phyloP scores from a whole-genome alignment of 2,888 invertebrate species.

The Capitulum mitella region DNA sequence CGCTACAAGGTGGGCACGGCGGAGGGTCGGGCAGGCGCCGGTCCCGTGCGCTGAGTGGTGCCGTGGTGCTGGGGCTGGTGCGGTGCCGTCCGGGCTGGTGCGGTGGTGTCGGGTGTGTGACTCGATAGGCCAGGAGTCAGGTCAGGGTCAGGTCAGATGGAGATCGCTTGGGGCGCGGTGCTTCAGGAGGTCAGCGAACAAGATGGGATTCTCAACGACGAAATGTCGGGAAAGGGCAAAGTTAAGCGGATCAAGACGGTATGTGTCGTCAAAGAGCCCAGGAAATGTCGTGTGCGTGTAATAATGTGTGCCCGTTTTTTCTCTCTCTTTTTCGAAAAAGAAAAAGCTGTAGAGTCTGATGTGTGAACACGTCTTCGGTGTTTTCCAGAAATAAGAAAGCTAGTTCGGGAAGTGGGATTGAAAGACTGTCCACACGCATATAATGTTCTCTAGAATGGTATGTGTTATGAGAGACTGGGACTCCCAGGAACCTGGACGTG shows the following conservation, averaged over 20 bases:
- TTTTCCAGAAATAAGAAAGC: background rate
- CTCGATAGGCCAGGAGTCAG: too few species aligned
- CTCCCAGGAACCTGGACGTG: too few species aligned
- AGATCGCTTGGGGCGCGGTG: conserved; percentile 23
- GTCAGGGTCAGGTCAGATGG: background rate
- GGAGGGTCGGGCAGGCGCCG: background rate
- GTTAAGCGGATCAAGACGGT: conserved; percentile 11
- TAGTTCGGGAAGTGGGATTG: background rate
- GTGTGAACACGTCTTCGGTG: background rate
- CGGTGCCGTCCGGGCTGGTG: background rate
- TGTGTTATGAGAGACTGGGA: background rate
- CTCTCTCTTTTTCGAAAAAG: too few species aligned
- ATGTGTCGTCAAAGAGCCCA: too few species aligned
- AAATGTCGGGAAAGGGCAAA: background rate
- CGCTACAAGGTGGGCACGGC: background rate
- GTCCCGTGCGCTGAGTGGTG: background rate
- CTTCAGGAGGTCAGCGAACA: conserved; percentile 20
- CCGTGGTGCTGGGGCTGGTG: background rate
- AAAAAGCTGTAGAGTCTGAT: too few species aligned
- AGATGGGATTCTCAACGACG: conserved; percentile 18
- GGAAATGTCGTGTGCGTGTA: conserved; percentile 6
- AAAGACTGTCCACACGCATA: background rate
- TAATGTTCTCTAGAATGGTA: background rate
- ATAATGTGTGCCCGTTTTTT: background rate
- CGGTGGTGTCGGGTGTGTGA: too few species aligned